Evolutionary conservation across 35 echinoderm and acorn worm genomes (phyloP), one percentile per base, ranked within the genome.

Genomic region (Acanthaster planci): DNA sequence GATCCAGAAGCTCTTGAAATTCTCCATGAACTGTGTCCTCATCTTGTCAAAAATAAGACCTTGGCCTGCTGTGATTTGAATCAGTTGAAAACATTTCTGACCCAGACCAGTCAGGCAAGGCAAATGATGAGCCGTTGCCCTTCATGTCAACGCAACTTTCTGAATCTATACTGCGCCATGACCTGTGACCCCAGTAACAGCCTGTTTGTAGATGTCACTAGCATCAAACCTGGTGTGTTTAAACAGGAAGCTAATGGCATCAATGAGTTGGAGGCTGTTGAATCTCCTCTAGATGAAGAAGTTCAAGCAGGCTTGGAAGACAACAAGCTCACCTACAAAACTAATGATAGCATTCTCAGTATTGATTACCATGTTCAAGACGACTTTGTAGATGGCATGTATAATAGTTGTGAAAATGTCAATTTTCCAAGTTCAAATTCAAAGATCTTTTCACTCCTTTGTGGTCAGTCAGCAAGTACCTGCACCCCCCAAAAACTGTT

Each of bases 101-200:
- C 9, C 52, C 89, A 90, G 50, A 89, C 91, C 4, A 80, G 88
- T 36, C 67, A 80, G 4, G 87, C 95, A 0, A 67, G 88, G 2
- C 88, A 97, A 64, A 85, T 90, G 12, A 78, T 97, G 34, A 82
- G 80, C 12, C 59, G 95, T 31, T 97, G 95, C 51, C 95, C 95
- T 31, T 93, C 95, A 1, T 97, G 95, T 51, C 90, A 93, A 52
- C 86, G 87, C 17, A 97, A 97, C 85, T 91, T 97, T 42, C 38
- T 90, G 16, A 90, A 91, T 38, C 32, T 93, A 19, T 84, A 90
- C 27, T 97, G 95, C 55, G 53, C 76, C 8, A 87, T 92, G 39
- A 93, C 92, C 12, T 97, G 95, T 39, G 82, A 86, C 72, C 84
- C 91, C 0, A 81, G 91, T 60, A 87, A 97, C 38, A 97, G 95